Conservation (phyloP, 1,140 invertebrate genomes). For the Ylistrum balloti region DNA sequence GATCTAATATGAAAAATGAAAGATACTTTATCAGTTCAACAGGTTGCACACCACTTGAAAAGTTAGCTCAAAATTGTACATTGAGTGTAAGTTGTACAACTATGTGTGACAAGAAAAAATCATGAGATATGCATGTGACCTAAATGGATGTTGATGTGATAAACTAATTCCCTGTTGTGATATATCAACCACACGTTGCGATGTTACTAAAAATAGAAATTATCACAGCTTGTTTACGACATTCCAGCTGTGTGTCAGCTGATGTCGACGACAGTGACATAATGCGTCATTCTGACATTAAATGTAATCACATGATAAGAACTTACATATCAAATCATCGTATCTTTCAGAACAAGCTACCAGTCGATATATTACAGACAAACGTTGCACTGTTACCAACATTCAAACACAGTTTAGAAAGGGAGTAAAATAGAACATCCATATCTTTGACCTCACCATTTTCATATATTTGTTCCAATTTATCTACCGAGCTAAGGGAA, state of each 20-base stretch:
- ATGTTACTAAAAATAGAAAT: conserved; percentile 24
- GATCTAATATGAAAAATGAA: no score
- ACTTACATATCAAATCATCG: not conserved
- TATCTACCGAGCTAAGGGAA: conserved; percentile 92
- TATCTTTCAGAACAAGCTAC: not conserved
- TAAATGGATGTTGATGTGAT: no score
- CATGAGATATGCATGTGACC: no score
- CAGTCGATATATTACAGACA: not conserved
- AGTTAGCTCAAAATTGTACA: no score
- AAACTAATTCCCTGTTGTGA: no score
- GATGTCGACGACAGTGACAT: not conserved
- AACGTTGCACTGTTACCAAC: no score
- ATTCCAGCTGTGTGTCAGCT: conserved; percentile 22
- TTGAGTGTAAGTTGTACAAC: no score
- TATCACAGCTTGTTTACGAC: conserved; percentile 33
- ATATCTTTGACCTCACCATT: conserved; percentile 85
- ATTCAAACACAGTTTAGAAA: not conserved
- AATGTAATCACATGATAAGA: no score
- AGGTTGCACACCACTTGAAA: no score
- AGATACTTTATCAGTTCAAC: no score
- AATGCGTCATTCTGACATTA: not conserved
- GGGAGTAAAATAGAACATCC: conserved; percentile 5
- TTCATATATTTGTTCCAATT: conserved; percentile 93
- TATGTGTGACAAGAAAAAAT: no score
- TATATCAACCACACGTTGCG: not conserved